A percentile compares a stretch with the other conserved stretches of the same genome.
Evolutionary conservation across 2,888 invertebrate species (phyloP).

Genomic region (Megalurothrips usitatus): DNA sequence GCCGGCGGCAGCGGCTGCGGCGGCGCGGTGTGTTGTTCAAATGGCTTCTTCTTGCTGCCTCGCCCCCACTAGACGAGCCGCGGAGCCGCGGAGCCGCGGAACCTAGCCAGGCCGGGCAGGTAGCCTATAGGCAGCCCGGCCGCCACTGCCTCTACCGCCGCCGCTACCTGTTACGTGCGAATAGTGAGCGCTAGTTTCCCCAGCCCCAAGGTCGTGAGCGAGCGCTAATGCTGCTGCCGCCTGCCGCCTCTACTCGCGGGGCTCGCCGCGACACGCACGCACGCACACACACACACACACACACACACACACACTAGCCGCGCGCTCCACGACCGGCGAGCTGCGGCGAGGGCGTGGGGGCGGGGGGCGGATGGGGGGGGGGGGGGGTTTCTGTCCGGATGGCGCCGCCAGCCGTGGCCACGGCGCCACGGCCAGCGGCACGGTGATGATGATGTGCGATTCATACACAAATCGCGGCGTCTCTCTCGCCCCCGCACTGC

Average conservation of each 20-base stretch:
- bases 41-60: background rate
- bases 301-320: background rate
- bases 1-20: background rate
- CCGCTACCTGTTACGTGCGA: constrained; percentile 10
- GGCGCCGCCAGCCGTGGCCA: too few relatives aligned
- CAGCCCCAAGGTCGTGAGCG: constrained; percentile 5
- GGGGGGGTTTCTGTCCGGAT: background rate
- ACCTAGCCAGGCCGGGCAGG: too few relatives aligned
- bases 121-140: background rate
- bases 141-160: background rate
- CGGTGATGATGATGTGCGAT: too few relatives aligned
- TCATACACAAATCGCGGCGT: background rate
- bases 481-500: background rate
- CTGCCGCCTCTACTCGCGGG: too few relatives aligned
- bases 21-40: too few relatives aligned
- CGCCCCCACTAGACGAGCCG: too few relatives aligned
- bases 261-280: background rate
- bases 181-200: constrained; percentile 24
- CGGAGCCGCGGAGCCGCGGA: too few relatives aligned
- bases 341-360: background rate
- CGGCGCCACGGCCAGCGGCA: too few relatives aligned
- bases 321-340: background rate
- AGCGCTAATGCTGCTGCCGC: background rate
- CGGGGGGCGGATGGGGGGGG: background rate
- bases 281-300: constrained; percentile 6